These are phyloP conservation scores for Ennomos quercinarius DNA, from an alignment of 2,888 invertebrate species.

Conservation along the genomic window DNA sequence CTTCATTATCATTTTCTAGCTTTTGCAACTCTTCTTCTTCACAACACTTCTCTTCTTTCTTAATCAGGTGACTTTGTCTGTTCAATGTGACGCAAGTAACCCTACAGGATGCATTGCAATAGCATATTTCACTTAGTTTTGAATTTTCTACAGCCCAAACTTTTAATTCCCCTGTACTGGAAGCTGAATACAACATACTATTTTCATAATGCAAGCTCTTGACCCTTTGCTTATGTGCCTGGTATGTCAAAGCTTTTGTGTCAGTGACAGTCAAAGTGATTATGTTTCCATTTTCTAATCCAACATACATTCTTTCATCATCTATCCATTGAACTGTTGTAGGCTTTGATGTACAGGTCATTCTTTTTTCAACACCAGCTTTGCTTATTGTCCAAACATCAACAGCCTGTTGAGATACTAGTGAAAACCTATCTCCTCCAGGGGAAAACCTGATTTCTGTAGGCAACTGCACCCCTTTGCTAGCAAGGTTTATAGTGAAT, in stretches of 20 bases:
- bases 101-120: conserved; percentile 88
- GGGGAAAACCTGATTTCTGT: conserved; percentile 90
- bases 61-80: conserved; percentile 71
- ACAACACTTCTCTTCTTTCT: conserved; percentile 68
- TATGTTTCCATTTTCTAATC: conserved; percentile 91
- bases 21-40: conserved; percentile 45
- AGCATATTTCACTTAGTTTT: conserved; percentile 82
- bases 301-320: conserved; percentile 87
- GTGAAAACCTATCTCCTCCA: conserved; percentile 90
- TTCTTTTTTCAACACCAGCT: conserved; percentile 89
- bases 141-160: conserved; percentile 85
- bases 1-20: conserved; percentile 39
- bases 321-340: conserved; percentile 89
- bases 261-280: conserved; percentile 84
- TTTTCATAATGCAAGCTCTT: conserved; percentile 87
- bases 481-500: conserved; percentile 94
- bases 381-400: conserved; percentile 93
- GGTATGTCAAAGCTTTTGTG: conserved; percentile 72
- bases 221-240: conserved; percentile 88
- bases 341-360: conserved; percentile 89
- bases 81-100: conserved; percentile 90
- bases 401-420: conserved; percentile 89
- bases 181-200: conserved; percentile 88
- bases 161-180: conserved; percentile 92
- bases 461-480: conserved; percentile 83